Evolutionary conservation across 2,888 invertebrate genomes (phyloP), one percentile per base, ranked within the genome.

Genomic region (Yponomeuta sedellus): DNA sequence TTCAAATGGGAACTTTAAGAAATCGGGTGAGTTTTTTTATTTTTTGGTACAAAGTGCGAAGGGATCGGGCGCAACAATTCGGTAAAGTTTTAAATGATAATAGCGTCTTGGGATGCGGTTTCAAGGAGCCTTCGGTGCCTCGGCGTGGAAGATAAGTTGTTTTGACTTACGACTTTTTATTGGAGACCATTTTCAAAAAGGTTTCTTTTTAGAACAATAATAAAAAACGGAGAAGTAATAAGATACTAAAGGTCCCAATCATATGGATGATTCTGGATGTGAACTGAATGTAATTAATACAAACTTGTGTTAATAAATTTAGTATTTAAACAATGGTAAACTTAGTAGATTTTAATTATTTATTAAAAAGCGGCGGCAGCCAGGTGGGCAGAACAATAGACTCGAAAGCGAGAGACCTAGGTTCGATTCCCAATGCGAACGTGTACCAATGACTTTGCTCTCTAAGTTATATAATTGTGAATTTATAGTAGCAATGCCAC

Each of bases 21-120:
- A 52, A 2, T 16, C 40, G 19, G 73, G 80, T 78, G 5, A 25
- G 25, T 5, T 25, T 25, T 25, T 76, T 79, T n/a, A n/a, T 81
- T 77, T 85, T 81, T 81, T 73, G 69, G 75, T 70, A 68, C 77
- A 80, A 85, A 86, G 86, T 87, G 86, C 86, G 80, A 86, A 86
- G 86, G 88, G 86, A 52, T 81, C 83, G 67, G 12, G 56, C 64
- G 71, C 77, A 75, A 80, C 86, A 85, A 86, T 88, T 84, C 85
- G 80, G 78, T 74, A 84, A 52, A 81, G 82, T 77, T 78, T 85
- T 81, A 83, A 86, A 64, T 57, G 64, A 57, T 64, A 64, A 64
- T 64, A 62, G 25, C 64, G 4, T 62, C 16, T 62, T 34, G 59
- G 59, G 59, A 59, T 25, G 59, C 59, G 25, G 59, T 59, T 52